Conservation (phyloP, 2,888 invertebrate species). For the Phyllotreta striolata region DNA sequence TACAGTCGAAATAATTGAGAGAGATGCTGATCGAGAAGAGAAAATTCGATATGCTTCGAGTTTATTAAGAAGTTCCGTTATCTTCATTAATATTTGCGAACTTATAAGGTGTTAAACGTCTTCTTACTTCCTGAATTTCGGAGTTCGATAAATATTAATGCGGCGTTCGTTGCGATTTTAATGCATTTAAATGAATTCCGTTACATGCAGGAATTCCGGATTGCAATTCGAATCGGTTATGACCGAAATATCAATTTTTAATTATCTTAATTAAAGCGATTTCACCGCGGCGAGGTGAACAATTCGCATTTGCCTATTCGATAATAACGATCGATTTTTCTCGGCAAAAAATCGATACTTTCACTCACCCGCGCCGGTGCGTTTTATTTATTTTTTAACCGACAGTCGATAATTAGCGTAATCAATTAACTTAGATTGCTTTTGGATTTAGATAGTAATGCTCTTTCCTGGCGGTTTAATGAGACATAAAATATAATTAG, state of each 20-base stretch:
- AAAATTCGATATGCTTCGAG: too few relatives aligned
- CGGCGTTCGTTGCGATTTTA: too few relatives aligned
- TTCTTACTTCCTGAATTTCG: too few relatives aligned
- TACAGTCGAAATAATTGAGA: too few relatives aligned
- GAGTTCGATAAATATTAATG: too few relatives aligned
- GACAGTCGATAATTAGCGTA: not conserved
- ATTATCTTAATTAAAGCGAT: conserved; percentile 17
- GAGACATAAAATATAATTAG: too few relatives aligned
- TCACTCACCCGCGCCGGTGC: conserved; percentile 21
- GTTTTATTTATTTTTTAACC: conserved; percentile 12
- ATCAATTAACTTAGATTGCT: not conserved
- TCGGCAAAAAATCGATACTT: conserved; percentile 11
- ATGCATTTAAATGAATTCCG: not conserved
- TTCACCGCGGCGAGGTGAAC: conserved; percentile 11
- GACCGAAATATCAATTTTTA: conserved; percentile 3
- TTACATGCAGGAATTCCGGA: not conserved
- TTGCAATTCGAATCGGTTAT: not conserved
- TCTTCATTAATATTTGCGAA: too few relatives aligned
- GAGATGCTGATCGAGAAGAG: too few relatives aligned
- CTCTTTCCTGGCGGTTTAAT: too few relatives aligned
- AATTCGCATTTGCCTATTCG: conserved; percentile 10
- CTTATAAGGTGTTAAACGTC: too few relatives aligned
- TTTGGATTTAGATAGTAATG: too few relatives aligned
- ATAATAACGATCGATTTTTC: conserved; percentile 10
- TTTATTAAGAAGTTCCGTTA: too few relatives aligned